Percentiles rank a stretch among this genome's conserved stretches.
These are phyloP conservation scores for Halisarca cf. caerulea DNA, from an alignment of 37 sponge, comb jelly and placozoan species.

Conservation along the genomic window DNA sequence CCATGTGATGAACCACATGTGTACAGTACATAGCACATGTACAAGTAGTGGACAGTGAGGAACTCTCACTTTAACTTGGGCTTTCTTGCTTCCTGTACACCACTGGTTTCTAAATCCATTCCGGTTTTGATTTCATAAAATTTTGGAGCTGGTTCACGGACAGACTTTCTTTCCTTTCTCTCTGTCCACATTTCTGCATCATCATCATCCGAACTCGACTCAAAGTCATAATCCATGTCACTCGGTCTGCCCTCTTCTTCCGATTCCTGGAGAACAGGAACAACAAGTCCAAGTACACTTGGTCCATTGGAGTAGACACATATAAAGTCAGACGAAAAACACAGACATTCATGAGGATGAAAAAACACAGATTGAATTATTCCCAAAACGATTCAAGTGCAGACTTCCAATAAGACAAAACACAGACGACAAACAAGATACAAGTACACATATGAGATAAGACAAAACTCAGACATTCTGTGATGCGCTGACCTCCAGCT, in stretches of 20 bases:
- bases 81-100: neutral
- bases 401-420: too few relatives aligned
- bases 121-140: conserved; percentile 41
- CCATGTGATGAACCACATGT: too few relatives aligned
- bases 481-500: conserved; percentile 28
- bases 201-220: conserved; percentile 56
- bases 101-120: neutral
- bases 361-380: neutral
- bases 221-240: conserved; percentile 21
- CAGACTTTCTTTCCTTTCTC: neutral
- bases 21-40: too few relatives aligned
- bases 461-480: conserved; percentile 16
- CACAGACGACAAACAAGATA: too few relatives aligned
- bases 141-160: conserved; percentile 19
- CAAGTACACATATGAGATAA: neutral
- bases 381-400: too few relatives aligned
- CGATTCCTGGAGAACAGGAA: conserved; percentile 7
- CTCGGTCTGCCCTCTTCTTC: conserved; percentile 45
- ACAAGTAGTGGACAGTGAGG: neutral
- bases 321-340: neutral
- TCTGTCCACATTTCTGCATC: conserved; percentile 24
- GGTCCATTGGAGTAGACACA: too few relatives aligned
- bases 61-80: neutral
- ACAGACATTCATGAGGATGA: neutral
- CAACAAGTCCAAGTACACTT: too few relatives aligned